These are phyloP conservation scores for Hycleus phaleratus DNA, from an alignment of 1,140 invertebrate species.

Conservation along the genomic window DNA sequence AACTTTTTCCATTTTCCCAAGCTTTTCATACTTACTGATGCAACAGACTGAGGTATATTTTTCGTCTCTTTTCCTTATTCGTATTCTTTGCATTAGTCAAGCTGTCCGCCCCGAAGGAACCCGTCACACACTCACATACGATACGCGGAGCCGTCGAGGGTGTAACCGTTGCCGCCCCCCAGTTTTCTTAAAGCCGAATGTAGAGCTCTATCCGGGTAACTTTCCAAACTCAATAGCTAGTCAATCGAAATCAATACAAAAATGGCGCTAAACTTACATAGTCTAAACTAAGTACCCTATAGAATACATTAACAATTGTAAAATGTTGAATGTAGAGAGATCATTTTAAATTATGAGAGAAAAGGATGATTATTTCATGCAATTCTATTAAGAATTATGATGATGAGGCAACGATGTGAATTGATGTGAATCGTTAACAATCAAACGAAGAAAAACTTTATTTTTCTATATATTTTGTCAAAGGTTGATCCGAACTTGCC, in stretches of 20 bases:
- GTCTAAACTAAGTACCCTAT: too few species aligned
- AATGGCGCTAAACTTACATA: conserved; percentile 13
- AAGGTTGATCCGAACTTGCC: conserved; percentile 2
- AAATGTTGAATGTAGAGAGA: too few species aligned
- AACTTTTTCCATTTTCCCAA: conserved; percentile 9
- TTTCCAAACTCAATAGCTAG: conserved; percentile 20
- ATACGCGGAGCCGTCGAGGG: conserved; percentile 25
- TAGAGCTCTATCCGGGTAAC: conserved; percentile 19
- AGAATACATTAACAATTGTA: too few species aligned
- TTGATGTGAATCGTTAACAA: background rate
- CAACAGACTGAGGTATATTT: conserved; percentile 7
- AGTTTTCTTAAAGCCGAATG: conserved; percentile 12
- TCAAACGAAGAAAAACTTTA: conserved; percentile 2
- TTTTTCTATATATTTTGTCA: background rate
- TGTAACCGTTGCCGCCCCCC: conserved; percentile 25
- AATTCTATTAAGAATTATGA: too few species aligned
- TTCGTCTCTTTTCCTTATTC: conserved; percentile 9
- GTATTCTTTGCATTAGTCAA: conserved; percentile 22
- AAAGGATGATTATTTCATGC: too few species aligned
- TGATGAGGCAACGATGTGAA: background rate
- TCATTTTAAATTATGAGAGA: too few species aligned
- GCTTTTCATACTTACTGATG: background rate
- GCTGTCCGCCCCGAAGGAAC: conserved; percentile 29
- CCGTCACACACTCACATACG: conserved; percentile 33
- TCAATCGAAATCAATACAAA: conserved; percentile 30